Conservation (phyloP, 2,797 vertebrate species). For the Danionella dracula region DNA sequence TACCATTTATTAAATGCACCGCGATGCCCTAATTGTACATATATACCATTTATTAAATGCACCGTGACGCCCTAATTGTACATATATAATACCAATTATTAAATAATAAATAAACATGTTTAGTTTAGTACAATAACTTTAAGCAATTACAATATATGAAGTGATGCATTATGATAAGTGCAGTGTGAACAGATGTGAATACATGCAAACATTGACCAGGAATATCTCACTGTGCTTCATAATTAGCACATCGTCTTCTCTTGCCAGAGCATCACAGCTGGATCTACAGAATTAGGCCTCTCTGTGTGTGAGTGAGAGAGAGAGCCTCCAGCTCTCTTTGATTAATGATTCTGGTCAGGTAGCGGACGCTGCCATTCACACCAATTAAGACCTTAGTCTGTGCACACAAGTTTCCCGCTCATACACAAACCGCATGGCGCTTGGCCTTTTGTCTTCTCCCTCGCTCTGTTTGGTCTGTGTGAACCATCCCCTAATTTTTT, state of each 20-base stretch:
- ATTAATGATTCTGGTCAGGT: constrained; percentile 70
- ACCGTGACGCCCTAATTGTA: no score
- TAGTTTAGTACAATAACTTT: no score
- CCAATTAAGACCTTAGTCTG: constrained; percentile 68
- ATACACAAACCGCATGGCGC: background rate
- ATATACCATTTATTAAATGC: no score
- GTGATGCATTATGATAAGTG: no score
- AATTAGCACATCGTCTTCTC: constrained; percentile 47
- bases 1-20: no score
- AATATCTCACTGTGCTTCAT: constrained; percentile 36
- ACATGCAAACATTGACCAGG: no score
- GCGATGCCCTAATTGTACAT: no score
- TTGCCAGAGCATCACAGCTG: constrained; percentile 40
- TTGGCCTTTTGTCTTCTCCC: background rate
- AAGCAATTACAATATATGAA: no score
- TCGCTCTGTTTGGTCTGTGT: background rate
- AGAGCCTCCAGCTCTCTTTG: constrained; percentile 36
- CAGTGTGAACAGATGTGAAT: background rate
- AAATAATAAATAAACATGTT: no score
- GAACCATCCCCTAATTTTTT: background rate
- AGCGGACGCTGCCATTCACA: constrained; percentile 62
- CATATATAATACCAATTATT: no score
- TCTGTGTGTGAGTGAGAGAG: background rate
- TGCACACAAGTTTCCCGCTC: constrained; percentile 50
- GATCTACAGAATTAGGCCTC: background rate